Evolutionary conservation across 2,888 invertebrate genomes (phyloP).

Genomic region (Leptinotarsa peninsularis): DNA sequence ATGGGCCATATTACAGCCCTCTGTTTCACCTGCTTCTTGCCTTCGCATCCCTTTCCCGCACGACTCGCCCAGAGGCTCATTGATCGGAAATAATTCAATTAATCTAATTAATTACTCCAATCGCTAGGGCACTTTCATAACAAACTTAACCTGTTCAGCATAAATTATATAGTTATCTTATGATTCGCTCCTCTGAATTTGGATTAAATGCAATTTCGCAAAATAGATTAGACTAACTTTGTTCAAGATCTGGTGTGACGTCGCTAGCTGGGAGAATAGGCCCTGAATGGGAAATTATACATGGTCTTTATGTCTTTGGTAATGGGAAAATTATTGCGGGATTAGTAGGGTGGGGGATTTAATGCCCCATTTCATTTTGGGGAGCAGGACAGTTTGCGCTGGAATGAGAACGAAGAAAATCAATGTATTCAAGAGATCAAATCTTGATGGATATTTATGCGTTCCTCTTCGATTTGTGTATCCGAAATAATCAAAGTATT

Average conservation of each 20-base stretch:
- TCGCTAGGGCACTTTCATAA: slow-evolving; percentile 42
- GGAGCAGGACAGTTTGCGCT: neutral
- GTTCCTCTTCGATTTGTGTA: too few relatives aligned
- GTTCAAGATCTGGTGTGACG: slow-evolving; percentile 42
- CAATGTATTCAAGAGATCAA: too few relatives aligned
- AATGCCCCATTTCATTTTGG: neutral
- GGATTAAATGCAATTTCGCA: slow-evolving; percentile 48
- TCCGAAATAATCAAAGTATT: too few relatives aligned
- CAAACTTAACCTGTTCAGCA: slow-evolving; percentile 49
- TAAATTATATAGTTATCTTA: slow-evolving; percentile 50
- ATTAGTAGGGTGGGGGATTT: slow-evolving; percentile 16
- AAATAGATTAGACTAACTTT: slow-evolving; percentile 47
- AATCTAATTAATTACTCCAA: slow-evolving; percentile 53
- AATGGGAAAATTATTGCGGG: slow-evolving; percentile 30
- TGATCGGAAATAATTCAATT: slow-evolving; percentile 58
- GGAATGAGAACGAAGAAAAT: neutral
- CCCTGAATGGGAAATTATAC: slow-evolving; percentile 37
- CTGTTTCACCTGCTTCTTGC: slow-evolving; percentile 18
- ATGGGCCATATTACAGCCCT: slow-evolving; percentile 17
- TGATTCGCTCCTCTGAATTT: slow-evolving; percentile 48
- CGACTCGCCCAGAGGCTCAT: slow-evolving; percentile 46
- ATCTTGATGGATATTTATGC: too few relatives aligned
- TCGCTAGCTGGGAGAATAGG: slow-evolving; percentile 27
- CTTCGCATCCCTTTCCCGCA: neutral
- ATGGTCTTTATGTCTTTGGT: slow-evolving; percentile 34